A percentile compares a stretch with the other conserved stretches of the same genome.
Conservation (phyloP, 1,140 invertebrate genomes). For the Pemphigus obesinymphae region DNA sequence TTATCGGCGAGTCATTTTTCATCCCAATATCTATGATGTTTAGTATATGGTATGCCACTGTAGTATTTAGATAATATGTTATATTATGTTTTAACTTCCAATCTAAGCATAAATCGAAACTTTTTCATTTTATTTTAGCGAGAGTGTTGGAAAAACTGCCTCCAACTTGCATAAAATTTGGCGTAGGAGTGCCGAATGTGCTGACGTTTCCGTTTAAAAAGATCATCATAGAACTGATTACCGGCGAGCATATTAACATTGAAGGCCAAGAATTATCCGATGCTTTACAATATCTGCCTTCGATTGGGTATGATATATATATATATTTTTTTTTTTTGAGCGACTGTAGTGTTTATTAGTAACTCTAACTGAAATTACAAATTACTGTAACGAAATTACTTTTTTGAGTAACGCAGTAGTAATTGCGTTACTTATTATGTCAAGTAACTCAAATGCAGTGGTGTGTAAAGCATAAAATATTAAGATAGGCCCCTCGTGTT, state of each 20-base stretch:
- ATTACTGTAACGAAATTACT: no score
- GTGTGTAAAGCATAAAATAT: no score
- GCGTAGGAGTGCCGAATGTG: slow-evolving; percentile 73
- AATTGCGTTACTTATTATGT: no score
- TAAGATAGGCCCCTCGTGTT: no score
- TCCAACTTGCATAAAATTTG: slow-evolving; percentile 65
- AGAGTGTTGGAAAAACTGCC: slow-evolving; percentile 62
- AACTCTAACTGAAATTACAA: no score
- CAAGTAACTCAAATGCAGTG: no score
- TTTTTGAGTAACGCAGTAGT: no score
- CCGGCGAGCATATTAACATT: slow-evolving; percentile 57
- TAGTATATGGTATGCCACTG: neutral
- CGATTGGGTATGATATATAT: slow-evolving; percentile 58
- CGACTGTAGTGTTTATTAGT: no score
- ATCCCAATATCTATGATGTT: no score
- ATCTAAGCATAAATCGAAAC: no score
- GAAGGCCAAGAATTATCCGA: slow-evolving; percentile 58
- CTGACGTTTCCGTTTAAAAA: slow-evolving; percentile 67
- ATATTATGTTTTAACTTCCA: neutral
- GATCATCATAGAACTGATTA: slow-evolving; percentile 60
- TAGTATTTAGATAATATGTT: neutral
- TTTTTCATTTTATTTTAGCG: slow-evolving; percentile 53
- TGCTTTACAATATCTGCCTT: slow-evolving; percentile 69
- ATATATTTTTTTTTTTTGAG: neutral
- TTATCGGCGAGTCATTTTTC: no score